Conservation (phyloP, 2,888 invertebrate genomes). For the Meiosimyza decipiens region DNA sequence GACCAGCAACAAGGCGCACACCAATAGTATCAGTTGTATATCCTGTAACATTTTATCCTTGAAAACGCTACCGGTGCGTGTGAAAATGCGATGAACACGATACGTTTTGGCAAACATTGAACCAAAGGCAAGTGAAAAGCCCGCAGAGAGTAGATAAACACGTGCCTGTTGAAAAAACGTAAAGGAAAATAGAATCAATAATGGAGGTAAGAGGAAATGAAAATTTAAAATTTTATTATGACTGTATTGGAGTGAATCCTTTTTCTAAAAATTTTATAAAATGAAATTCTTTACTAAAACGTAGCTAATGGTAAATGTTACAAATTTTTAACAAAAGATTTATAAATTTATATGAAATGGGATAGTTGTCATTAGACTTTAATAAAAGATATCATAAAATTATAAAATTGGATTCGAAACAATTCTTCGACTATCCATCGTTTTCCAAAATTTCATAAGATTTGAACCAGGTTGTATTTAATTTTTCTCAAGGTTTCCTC, state of each 20-base stretch:
- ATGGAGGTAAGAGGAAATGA: constrained; percentile 37
- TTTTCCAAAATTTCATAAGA: too few relatives aligned
- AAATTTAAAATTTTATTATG: background rate
- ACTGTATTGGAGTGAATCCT: background rate
- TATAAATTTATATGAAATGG: too few relatives aligned
- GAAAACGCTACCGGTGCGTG: constrained; percentile 84
- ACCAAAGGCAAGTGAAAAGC: constrained; percentile 91
- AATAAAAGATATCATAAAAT: too few relatives aligned
- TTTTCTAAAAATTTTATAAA: too few relatives aligned
- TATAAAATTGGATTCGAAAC: too few relatives aligned
- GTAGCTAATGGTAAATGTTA: too few relatives aligned
- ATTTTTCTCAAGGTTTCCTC: too few relatives aligned
- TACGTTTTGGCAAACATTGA: constrained; percentile 97
- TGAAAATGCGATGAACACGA: constrained; percentile 90
- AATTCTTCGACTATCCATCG: too few relatives aligned
- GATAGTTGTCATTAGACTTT: too few relatives aligned
- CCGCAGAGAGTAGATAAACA: constrained; percentile 88
- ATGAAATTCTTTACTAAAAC: too few relatives aligned
- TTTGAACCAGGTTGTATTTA: too few relatives aligned
- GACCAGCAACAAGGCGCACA: constrained; percentile 83
- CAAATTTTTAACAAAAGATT: too few relatives aligned
- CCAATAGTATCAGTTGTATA: constrained; percentile 86
- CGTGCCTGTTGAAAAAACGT: constrained; percentile 73
- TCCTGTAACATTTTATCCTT: constrained; percentile 92
- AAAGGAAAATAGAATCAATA: constrained; percentile 17